Conservation (phyloP, 1,140 invertebrate genomes). For the Amyelois transitella region DNA sequence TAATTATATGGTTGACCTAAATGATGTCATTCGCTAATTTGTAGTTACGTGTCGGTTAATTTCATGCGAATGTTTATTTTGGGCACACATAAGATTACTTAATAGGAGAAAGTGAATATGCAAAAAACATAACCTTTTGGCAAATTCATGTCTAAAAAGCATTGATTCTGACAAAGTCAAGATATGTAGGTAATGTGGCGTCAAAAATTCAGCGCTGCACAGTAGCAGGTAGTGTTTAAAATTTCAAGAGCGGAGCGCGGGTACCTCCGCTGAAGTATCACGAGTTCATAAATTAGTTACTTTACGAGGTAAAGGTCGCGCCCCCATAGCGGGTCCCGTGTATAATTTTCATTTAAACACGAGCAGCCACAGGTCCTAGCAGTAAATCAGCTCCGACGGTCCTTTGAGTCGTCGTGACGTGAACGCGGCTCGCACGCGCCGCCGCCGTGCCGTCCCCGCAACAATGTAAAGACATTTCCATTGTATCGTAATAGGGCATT, state of each 20-base stretch:
- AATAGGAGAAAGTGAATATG: not conserved
- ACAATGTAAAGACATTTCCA: constrained; percentile 61
- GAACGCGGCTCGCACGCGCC: constrained; percentile 8
- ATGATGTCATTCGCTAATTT: constrained; percentile 1
- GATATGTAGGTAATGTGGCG: constrained; percentile 31
- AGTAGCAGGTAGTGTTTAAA: constrained; percentile 41
- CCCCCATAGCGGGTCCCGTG: constrained; percentile 35
- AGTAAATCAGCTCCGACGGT: constrained; percentile 52
- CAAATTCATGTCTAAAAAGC: constrained; percentile 7
- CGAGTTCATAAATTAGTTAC: constrained; percentile 64
- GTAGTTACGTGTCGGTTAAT: not conserved
- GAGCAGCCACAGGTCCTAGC: constrained; percentile 47
- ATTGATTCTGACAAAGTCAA: constrained; percentile 23
- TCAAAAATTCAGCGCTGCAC: constrained; percentile 37
- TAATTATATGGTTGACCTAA: constrained; percentile 2
- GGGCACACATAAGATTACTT: not conserved
- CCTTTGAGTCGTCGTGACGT: constrained; percentile 41
- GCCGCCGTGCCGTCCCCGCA: constrained; percentile 15
- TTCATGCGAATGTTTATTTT: not conserved
- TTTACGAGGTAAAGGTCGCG: constrained; percentile 57
- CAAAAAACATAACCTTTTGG: not conserved
- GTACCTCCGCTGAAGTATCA: constrained; percentile 44
- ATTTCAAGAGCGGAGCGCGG: constrained; percentile 47
- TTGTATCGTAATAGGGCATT: constrained; percentile 63
- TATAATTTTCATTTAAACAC: constrained; percentile 65